Evolutionary conservation across 2,797 vertebrate genomes (phyloP).

Genomic region (Smutsia gigantea): DNA sequence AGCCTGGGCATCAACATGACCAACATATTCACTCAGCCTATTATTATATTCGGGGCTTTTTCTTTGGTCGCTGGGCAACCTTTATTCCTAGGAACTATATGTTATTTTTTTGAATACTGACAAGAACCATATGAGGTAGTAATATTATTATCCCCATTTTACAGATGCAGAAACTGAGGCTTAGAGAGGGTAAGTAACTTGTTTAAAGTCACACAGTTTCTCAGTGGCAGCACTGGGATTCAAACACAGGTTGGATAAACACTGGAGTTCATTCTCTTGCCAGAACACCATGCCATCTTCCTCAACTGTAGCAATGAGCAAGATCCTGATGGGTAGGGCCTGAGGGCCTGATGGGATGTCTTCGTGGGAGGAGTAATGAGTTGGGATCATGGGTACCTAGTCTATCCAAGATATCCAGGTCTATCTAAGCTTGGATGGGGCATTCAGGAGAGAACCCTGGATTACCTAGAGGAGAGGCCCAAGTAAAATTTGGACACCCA

Average conservation of each 20-base stretch:
- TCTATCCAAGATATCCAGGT: not conserved
- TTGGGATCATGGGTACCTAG: not conserved
- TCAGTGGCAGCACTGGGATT: conserved; percentile 55
- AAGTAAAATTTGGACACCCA: conserved; percentile 26
- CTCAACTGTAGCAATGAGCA: conserved; percentile 24
- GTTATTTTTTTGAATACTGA: conserved; percentile 64
- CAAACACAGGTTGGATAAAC: conserved; percentile 51
- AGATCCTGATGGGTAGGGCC: not conserved
- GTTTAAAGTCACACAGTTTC: conserved; percentile 64
- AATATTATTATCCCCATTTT: conserved; percentile 70
- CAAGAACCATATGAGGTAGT: conserved; percentile 62
- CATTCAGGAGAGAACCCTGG: conserved; percentile 33
- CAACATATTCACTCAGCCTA: not conserved
- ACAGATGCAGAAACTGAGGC: conserved; percentile 73
- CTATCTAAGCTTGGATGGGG: not conserved
- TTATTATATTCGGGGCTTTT: conserved; percentile 42
- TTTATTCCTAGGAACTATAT: conserved; percentile 49
- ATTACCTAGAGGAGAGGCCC: not conserved
- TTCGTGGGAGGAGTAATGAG: not conserved
- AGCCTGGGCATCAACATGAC: not conserved
- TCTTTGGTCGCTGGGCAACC: conserved; percentile 14
- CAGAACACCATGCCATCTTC: not conserved
- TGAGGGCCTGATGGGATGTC: not conserved
- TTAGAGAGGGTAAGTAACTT: conserved; percentile 65
- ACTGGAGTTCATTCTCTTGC: conserved; percentile 49